phyloP scores from a whole-genome alignment of 1,140 invertebrate genomes.

The Bombus haemorrhoidalis region DNA sequence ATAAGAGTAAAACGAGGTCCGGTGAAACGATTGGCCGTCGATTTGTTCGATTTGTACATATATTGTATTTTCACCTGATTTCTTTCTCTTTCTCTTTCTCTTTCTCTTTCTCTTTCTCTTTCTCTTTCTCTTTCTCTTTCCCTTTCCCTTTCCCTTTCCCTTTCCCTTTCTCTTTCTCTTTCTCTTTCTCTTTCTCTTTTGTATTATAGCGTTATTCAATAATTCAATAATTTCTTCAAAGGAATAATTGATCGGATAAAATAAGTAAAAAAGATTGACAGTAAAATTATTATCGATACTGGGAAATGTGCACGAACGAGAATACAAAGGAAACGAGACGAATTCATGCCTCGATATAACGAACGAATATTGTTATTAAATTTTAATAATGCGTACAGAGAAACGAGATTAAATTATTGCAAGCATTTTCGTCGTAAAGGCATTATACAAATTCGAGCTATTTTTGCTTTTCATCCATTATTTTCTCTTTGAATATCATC shows the following conservation, averaged over 20 bases:
- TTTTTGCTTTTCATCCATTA: not conserved
- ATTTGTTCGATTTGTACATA: not conserved
- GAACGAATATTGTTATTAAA: not conserved
- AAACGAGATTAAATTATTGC: not conserved
- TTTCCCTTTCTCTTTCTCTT: no score
- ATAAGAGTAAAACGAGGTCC: not conserved
- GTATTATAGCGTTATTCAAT: not conserved
- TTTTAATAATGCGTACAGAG: not conserved
- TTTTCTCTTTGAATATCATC: not conserved
- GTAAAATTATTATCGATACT: not conserved
- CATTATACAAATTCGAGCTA: no score
- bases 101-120: no score
- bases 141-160: no score
- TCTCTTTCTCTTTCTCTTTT: not conserved
- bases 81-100: not conserved
- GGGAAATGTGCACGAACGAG: not conserved
- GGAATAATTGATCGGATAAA: not conserved
- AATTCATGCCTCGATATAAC: not conserved
- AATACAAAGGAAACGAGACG: not conserved
- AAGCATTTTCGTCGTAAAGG: not conserved
- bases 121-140: not conserved
- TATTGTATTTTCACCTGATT: not conserved
- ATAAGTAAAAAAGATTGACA: no score
- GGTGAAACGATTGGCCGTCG: not conserved
- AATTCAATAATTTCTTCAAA: constrained; percentile 35